Evolutionary conservation across 2,888 invertebrate species (phyloP), one percentile per base, ranked within the genome.

Genomic region (Tachina fera): DNA sequence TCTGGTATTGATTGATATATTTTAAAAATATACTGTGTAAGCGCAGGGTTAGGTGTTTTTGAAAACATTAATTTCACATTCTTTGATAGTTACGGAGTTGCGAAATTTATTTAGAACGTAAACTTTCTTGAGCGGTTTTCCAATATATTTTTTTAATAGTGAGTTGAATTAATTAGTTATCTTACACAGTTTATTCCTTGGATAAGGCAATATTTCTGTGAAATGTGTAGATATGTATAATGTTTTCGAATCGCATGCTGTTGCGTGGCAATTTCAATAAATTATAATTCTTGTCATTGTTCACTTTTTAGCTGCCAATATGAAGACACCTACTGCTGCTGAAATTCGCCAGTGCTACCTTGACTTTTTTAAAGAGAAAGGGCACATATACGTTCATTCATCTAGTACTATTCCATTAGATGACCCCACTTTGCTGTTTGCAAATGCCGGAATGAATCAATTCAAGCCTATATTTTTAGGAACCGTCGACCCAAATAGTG

Each of bases 391-490:
- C 94, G 97, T 98, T 39, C 99, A 99, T 92, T 99, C 99, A 0
- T 99, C 98, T 61, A 98, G 98, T 56, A 98, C 98, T 22, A 98
- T 99, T 90, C 99, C 99, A 1, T 94, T 97, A 87, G 99, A 99
- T 94, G 99, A 99, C 93, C 99, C 99, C 39, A 99, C 99, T 1
- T 94, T 99, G 81, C 94, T 99, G 0, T 99, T 99, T 93, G 95
- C 99, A 70, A 99, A 99, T 95, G 99, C 99, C 87, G 99, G 98
- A 74, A 99, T 99, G 99, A 99, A 99, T 93, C 99, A 99, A 95
- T 99, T 97, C 92, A 99, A 99, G 92, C 99, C 99, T 1, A 97
- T 99, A 88, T 99, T 99, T 93, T 94, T 99, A 90, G 99, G 99
- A 51, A 96, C 97, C 1, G 98, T 96, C 0, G 99, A 99, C 93